Conservation (phyloP, 2,113 vertebrate genomes). For the Hippocampus abdominalis region DNA sequence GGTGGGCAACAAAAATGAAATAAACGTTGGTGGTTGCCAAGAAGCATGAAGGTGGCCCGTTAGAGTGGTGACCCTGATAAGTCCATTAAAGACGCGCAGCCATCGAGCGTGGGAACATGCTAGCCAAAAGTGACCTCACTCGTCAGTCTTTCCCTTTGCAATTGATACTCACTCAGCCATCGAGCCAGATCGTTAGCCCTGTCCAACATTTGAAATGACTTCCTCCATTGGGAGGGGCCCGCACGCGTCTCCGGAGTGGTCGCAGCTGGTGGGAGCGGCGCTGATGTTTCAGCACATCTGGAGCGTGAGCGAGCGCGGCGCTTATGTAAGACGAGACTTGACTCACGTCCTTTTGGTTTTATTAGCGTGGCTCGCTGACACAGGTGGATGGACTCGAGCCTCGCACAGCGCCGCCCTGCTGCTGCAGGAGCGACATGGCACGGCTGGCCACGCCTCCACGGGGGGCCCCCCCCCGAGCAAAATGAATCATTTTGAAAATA, state of each 20-base stretch:
- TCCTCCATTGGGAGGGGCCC: neutral
- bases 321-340: neutral
- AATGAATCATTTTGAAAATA: too few relatives aligned
- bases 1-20: too few relatives aligned
- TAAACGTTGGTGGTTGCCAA: too few relatives aligned
- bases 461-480: too few relatives aligned
- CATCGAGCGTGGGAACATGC: neutral
- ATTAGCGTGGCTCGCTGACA: neutral
- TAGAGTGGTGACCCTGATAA: too few relatives aligned
- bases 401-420: too few relatives aligned
- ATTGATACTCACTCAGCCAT: neutral
- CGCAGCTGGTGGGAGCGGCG: neutral
- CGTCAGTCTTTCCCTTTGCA: neutral
- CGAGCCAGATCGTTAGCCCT: neutral
- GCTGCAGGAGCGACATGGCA: too few relatives aligned
- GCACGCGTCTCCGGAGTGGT: neutral
- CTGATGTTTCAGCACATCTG: neutral
- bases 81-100: too few relatives aligned
- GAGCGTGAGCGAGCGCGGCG: neutral
- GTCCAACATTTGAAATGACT: neutral
- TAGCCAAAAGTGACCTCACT: neutral
- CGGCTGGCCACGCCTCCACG: too few relatives aligned
- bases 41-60: too few relatives aligned
- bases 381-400: too few relatives aligned
- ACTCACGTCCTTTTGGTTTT: neutral